Evolutionary conservation across 2,888 invertebrate genomes (phyloP).

Genomic region (Lymantria monacha): DNA sequence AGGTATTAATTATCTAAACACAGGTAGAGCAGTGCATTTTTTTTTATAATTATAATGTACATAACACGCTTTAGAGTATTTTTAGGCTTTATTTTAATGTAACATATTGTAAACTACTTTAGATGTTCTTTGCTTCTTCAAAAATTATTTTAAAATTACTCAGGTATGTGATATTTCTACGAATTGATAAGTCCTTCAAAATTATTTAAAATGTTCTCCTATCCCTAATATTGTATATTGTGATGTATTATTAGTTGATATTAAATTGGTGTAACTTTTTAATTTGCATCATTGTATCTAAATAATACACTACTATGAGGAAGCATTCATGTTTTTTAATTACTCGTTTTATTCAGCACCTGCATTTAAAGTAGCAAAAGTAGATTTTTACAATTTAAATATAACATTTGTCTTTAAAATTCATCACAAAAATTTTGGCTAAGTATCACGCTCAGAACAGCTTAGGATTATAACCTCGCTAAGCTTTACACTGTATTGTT

Average conservation of each 20-base stretch:
- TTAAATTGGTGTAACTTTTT: too few relatives aligned
- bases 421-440: slow-evolving; percentile 35
- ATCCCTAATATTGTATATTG: too few relatives aligned
- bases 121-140: slow-evolving; percentile 42
- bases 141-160: slow-evolving; percentile 24
- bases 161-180: not conserved
- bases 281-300: too few relatives aligned
- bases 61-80: slow-evolving; percentile 41
- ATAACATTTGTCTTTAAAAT: slow-evolving; percentile 5
- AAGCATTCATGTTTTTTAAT: slow-evolving; percentile 23
- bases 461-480: slow-evolving; percentile 46
- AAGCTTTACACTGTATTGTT: slow-evolving; percentile 47
- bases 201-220: too few relatives aligned
- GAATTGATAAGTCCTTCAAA: too few relatives aligned
- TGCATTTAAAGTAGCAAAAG: slow-evolving; percentile 17
- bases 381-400: slow-evolving; percentile 19
- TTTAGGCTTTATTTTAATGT: slow-evolving; percentile 35
- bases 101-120: slow-evolving; percentile 21
- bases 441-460: slow-evolving; percentile 48
- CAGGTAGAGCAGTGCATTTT: slow-evolving; percentile 65
- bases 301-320: slow-evolving; percentile 23
- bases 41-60: slow-evolving; percentile 47
- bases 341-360: slow-evolving; percentile 21
- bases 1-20: slow-evolving; percentile 65
- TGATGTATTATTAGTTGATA: too few relatives aligned